Evolutionary conservation across 2,797 vertebrate genomes (phyloP).

Genomic region (Gobionotothen gibberifrons): DNA sequence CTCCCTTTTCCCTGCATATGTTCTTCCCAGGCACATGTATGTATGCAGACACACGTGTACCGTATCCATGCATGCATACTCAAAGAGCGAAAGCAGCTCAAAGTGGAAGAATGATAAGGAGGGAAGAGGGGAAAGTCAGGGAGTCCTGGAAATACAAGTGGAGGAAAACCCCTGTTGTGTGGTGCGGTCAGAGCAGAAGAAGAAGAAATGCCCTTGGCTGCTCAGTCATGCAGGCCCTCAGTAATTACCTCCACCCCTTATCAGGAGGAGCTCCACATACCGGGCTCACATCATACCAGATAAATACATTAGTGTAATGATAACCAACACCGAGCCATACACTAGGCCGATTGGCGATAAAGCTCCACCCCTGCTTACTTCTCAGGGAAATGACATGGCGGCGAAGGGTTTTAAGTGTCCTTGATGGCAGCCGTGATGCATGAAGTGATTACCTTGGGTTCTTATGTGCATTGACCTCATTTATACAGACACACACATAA

Average conservation of each 20-base stretch:
- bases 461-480: conserved; percentile 78
- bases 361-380: conserved; percentile 65
- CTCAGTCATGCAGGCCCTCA: conserved; percentile 71
- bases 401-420: conserved; percentile 68
- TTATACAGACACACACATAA: conserved; percentile 75
- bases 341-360: conserved; percentile 67
- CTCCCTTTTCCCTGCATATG: conserved; percentile 25
- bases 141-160: conserved; percentile 73
- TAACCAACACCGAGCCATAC: conserved; percentile 70
- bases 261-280: conserved; percentile 67
- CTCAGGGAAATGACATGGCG: conserved; percentile 69
- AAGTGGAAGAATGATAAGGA: conserved; percentile 18
- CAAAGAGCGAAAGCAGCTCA: conserved; percentile 22
- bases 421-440: conserved; percentile 74
- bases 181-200: conserved; percentile 62
- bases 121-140: conserved; percentile 45
- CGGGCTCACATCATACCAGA: conserved; percentile 63
- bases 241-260: conserved; percentile 83
- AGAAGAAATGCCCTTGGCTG: conserved; percentile 82
- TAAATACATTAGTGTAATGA: conserved; percentile 74
- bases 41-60: conserved; percentile 1
- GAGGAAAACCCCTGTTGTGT: conserved; percentile 81
- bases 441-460: conserved; percentile 75
- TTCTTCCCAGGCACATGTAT: conserved; percentile 11
- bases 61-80: conserved; percentile 1